Percentiles rank a stretch among this genome's conserved stretches.
Conservation (phyloP, 1,140 invertebrate species). For the Chymomyza costata region DNA sequence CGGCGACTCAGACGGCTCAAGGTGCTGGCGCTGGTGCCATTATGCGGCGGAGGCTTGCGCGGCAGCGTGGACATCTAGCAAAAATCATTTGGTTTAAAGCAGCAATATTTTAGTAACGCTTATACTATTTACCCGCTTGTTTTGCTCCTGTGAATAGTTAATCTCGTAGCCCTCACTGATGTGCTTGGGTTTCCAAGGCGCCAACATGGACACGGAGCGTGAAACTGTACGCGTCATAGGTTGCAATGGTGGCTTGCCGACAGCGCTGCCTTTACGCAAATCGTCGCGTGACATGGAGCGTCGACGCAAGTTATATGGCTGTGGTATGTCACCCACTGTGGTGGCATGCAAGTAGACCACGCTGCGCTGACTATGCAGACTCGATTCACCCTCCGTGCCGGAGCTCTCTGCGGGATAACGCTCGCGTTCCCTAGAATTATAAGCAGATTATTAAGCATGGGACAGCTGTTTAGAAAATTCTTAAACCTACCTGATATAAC, state of each 20-base stretch:
- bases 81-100: not conserved
- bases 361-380: constrained; percentile 85
- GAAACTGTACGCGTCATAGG: constrained; percentile 85
- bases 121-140: constrained; percentile 72
- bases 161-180: constrained; percentile 85
- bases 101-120: constrained; percentile 1
- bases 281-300: constrained; percentile 81
- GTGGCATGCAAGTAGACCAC: constrained; percentile 88
- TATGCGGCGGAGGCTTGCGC: constrained; percentile 56
- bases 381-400: constrained; percentile 85
- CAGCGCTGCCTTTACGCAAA: constrained; percentile 76
- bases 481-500: constrained; percentile 39
- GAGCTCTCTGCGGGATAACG: constrained; percentile 80
- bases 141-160: constrained; percentile 84
- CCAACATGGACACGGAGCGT: constrained; percentile 87
- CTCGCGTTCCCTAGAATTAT: constrained; percentile 61
- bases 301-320: constrained; percentile 70
- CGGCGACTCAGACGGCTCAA: constrained; percentile 48
- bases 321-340: constrained; percentile 77
- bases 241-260: constrained; percentile 76
- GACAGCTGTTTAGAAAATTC: not conserved
- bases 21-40: constrained; percentile 57
- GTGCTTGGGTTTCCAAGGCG: constrained; percentile 87
- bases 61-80: constrained; percentile 61
- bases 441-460: too few species aligned